Percentiles rank a stretch among this genome's conserved stretches.
Evolutionary conservation across 2,888 invertebrate species (phyloP).

Genomic region (Chloroclystis v-ata): DNA sequence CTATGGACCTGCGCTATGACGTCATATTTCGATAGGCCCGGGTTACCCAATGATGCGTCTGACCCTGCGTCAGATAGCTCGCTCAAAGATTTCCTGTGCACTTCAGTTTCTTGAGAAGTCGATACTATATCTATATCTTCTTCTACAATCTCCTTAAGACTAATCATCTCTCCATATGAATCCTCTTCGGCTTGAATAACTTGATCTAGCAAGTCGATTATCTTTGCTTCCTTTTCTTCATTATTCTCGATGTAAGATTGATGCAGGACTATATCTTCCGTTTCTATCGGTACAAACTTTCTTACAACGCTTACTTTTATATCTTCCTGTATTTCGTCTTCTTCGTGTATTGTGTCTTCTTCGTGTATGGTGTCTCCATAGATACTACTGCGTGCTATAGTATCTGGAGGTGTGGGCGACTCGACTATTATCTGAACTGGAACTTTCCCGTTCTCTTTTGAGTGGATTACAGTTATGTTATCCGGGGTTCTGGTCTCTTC

Average conservation of each 20-base stretch:
- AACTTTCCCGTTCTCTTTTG: slow-evolving; percentile 52
- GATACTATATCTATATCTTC: slow-evolving; percentile 36
- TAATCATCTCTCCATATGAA: slow-evolving; percentile 55
- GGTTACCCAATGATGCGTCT: slow-evolving; percentile 64
- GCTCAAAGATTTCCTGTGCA: slow-evolving; percentile 60
- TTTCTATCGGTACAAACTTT: slow-evolving; percentile 35
- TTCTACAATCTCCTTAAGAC: slow-evolving; percentile 48
- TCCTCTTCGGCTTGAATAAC: slow-evolving; percentile 73
- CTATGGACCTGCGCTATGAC: slow-evolving; percentile 78
- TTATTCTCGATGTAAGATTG: slow-evolving; percentile 58
- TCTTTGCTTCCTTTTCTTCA: slow-evolving; percentile 70
- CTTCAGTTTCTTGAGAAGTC: slow-evolving; percentile 33
- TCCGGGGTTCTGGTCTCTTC: slow-evolving; percentile 35
- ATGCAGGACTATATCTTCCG: slow-evolving; percentile 51
- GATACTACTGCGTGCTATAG: slow-evolving; percentile 45
- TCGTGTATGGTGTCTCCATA: slow-evolving; percentile 32
- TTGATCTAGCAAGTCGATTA: slow-evolving; percentile 69
- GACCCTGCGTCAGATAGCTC: slow-evolving; percentile 68
- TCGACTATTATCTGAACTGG: slow-evolving; percentile 64
- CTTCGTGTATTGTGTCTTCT: slow-evolving; percentile 25
- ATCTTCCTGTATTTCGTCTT: slow-evolving; percentile 33
- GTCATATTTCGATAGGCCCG: slow-evolving; percentile 73
- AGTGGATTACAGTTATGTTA: slow-evolving; percentile 37
- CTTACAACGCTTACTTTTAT: slow-evolving; percentile 36
- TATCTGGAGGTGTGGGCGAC: slow-evolving; percentile 63